Conservation (phyloP, 2,888 invertebrate genomes). For the Anagyrus pseudococci region DNA sequence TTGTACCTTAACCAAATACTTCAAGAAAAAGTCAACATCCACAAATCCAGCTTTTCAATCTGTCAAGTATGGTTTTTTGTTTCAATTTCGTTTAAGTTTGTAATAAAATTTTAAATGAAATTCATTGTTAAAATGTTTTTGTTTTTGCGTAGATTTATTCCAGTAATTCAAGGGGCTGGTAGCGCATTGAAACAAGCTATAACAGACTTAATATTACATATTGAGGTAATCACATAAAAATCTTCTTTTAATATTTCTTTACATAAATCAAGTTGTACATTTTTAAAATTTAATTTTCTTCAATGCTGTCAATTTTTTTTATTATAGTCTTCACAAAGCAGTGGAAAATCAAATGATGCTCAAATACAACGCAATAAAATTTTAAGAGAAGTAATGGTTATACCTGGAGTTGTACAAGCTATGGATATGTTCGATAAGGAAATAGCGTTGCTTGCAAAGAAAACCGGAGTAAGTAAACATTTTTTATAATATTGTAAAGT, state of each 20-base stretch:
- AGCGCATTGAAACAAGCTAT: constrained; percentile 66
- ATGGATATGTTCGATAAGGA: constrained; percentile 71
- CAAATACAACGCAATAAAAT: constrained; percentile 64
- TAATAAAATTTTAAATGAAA: not conserved
- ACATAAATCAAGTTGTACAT: not conserved
- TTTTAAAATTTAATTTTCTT: not conserved
- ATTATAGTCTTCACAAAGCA: constrained; percentile 38
- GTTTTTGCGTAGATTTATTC: constrained; percentile 47
- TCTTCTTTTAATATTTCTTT: too few species aligned
- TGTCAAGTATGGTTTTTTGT: constrained; percentile 61
- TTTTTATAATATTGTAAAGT: not conserved
- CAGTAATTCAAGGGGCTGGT: constrained; percentile 61
- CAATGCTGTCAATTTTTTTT: constrained; percentile 7
- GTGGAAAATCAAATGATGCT: constrained; percentile 60
- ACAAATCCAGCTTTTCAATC: constrained; percentile 64
- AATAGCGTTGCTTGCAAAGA: constrained; percentile 67
- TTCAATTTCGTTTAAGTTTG: constrained; percentile 6
- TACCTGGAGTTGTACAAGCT: constrained; percentile 71
- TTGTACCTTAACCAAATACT: constrained; percentile 68
- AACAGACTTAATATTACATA: constrained; percentile 67
- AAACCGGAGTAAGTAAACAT: constrained; percentile 64
- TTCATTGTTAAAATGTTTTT: not conserved
- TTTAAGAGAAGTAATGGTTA: constrained; percentile 68
- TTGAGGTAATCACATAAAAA: constrained; percentile 64
- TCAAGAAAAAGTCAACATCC: constrained; percentile 63